These are phyloP conservation scores for Ditula angustiorana DNA, from an alignment of 2,888 invertebrate genomes.

Conservation along the genomic window DNA sequence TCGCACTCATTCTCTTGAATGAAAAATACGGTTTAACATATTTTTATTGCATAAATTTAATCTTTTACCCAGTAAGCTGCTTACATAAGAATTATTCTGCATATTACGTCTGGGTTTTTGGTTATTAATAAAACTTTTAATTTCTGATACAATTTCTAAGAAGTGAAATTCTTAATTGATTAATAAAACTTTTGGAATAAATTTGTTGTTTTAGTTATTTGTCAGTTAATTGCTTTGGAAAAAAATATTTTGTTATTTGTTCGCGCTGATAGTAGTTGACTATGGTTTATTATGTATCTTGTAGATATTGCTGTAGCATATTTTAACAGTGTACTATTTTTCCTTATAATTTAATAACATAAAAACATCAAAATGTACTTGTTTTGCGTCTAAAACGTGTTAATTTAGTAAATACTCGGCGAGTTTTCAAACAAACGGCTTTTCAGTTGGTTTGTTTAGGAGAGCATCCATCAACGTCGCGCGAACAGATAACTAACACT, in stretches of 20 bases:
- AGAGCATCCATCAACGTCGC: constrained; percentile 64
- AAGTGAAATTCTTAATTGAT: no score
- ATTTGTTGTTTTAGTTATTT: no score
- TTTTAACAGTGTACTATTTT: no score
- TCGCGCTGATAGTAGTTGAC: background rate
- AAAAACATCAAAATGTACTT: constrained; percentile 16
- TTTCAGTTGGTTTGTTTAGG: constrained; percentile 56
- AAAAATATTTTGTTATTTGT: background rate
- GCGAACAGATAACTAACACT: constrained; percentile 58
- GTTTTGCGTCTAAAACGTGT: constrained; percentile 35
- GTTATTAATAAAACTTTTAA: background rate
- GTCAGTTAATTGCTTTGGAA: no score
- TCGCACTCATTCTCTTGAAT: constrained; percentile 10
- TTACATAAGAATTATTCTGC: background rate
- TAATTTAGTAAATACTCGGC: constrained; percentile 42
- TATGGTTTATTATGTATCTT: no score
- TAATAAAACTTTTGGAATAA: no score
- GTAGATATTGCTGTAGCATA: no score
- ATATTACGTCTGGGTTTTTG: background rate
- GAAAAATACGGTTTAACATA: background rate
- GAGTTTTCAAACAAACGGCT: constrained; percentile 46
- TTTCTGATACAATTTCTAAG: no score
- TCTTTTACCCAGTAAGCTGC: background rate
- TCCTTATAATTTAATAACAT: no score
- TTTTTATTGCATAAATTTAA: background rate